phyloP scores from a whole-genome alignment of 2,113 vertebrate genomes.

The Orientallactaga bullata region DNA sequence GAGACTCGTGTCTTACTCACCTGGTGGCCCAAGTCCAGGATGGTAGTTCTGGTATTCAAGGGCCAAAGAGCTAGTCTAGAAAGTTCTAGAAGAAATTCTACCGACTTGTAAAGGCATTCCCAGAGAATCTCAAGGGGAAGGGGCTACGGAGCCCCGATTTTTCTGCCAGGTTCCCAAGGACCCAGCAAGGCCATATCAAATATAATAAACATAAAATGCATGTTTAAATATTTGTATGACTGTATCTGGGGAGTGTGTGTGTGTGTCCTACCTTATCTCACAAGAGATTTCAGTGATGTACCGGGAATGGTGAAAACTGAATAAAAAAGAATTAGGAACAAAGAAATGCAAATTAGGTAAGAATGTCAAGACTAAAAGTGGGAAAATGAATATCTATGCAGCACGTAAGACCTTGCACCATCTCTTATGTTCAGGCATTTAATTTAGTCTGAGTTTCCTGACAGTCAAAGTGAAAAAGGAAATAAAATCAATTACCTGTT shows the following conservation, averaged over 20 bases:
- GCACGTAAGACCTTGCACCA: background rate
- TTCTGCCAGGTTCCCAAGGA: background rate
- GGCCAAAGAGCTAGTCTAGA: background rate
- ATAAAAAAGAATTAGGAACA: constrained; percentile 37
- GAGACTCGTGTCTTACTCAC: background rate
- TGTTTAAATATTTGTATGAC: constrained; percentile 51
- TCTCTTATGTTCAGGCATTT: background rate
- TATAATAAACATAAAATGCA: constrained; percentile 31
- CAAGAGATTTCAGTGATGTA: background rate
- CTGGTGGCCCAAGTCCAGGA: background rate
- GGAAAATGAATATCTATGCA: constrained; percentile 1
- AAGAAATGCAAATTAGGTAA: constrained; percentile 53
- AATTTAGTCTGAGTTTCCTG: constrained; percentile 49
- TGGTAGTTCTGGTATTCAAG: background rate
- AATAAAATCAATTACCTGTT: constrained; percentile 58
- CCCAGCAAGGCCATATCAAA: background rate
- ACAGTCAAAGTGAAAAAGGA: constrained; percentile 40
- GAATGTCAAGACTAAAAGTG: constrained; percentile 23
- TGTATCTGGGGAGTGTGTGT: background rate
- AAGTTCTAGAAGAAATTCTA: background rate
- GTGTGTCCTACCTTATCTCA: background rate
- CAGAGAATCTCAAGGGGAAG: background rate
- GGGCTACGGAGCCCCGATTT: background rate
- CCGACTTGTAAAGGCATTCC: background rate
- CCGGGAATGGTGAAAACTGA: constrained; percentile 44